These are phyloP conservation scores for Myiozetetes cayanensis DNA, from an alignment of 2,113 vertebrate genomes.

Conservation along the genomic window DNA sequence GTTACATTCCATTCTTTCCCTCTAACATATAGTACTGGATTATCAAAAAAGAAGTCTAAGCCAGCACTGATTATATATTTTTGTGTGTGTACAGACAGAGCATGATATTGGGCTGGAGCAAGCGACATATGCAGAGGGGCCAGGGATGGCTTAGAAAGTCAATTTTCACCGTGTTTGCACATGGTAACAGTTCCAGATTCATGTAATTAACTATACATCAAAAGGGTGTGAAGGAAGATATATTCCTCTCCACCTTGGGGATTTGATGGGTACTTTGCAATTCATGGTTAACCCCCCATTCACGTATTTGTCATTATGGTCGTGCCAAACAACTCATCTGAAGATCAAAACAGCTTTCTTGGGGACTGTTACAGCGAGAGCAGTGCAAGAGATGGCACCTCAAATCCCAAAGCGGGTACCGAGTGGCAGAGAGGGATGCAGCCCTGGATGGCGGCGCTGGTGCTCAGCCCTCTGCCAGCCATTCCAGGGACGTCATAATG, in stretches of 20 bases:
- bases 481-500: not conserved
- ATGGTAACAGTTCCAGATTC: slow-evolving; percentile 66
- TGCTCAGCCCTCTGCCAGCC: slow-evolving; percentile 13
- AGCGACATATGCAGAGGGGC: slow-evolving; percentile 48
- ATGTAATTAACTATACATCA: slow-evolving; percentile 60
- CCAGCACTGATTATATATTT: slow-evolving; percentile 4
- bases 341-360: slow-evolving; percentile 54
- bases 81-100: not conserved
- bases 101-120: not conserved
- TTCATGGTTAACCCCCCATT: slow-evolving; percentile 42
- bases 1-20: slow-evolving; percentile 22
- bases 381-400: slow-evolving; percentile 8
- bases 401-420: not conserved
- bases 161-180: slow-evolving; percentile 62
- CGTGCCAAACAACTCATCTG: slow-evolving; percentile 26
- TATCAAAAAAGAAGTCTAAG: not conserved
- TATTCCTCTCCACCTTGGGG: slow-evolving; percentile 30
- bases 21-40: not conserved
- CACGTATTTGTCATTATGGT: slow-evolving; percentile 34
- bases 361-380: not conserved
- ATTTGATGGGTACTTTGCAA: slow-evolving; percentile 43
- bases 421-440: not conserved
- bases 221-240: slow-evolving; percentile 58
- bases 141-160: slow-evolving; percentile 50
- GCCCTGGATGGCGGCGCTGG: not conserved